Conservation (phyloP, 2,888 invertebrate species). For the Cordilura impudica region DNA sequence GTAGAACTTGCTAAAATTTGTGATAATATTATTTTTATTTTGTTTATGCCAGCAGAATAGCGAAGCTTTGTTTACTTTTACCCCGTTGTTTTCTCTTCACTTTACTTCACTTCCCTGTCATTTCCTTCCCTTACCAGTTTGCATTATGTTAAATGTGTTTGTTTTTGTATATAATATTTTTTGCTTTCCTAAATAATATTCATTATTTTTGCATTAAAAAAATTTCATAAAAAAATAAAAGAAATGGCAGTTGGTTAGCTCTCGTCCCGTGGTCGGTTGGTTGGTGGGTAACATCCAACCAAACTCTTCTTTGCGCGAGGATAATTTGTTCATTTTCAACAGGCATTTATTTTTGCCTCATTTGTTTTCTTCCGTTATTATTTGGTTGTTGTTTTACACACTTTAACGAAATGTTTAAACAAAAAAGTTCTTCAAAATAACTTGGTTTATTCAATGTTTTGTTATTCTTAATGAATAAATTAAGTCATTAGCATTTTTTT, state of each 20-base stretch:
- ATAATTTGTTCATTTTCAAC: not conserved
- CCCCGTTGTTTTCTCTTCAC: not conserved
- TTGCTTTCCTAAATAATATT: slow-evolving; percentile 55
- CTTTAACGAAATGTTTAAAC: not conserved
- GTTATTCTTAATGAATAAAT: slow-evolving; percentile 46
- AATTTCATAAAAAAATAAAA: too few relatives aligned
- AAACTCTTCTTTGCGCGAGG: too few relatives aligned
- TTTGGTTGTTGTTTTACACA: not conserved
- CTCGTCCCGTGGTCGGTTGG: not conserved
- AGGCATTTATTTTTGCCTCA: slow-evolving; percentile 16
- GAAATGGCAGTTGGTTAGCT: not conserved
- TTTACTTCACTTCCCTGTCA: not conserved
- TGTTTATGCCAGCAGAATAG: not conserved
- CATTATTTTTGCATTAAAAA: slow-evolving; percentile 60
- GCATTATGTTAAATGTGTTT: not conserved
- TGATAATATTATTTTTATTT: not conserved
- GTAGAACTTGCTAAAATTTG: slow-evolving; percentile 19
- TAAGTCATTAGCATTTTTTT: slow-evolving; percentile 45
- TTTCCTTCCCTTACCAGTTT: not conserved
- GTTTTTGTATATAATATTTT: slow-evolving; percentile 8
- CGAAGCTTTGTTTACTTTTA: slow-evolving; percentile 22
- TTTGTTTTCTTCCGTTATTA: slow-evolving; percentile 22
- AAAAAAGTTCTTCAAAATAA: not conserved
- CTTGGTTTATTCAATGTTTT: slow-evolving; percentile 3
- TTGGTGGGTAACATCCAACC: not conserved